Evolutionary conservation across 2,797 vertebrate species (phyloP).

Genomic region (Denticeps clupeoides): DNA sequence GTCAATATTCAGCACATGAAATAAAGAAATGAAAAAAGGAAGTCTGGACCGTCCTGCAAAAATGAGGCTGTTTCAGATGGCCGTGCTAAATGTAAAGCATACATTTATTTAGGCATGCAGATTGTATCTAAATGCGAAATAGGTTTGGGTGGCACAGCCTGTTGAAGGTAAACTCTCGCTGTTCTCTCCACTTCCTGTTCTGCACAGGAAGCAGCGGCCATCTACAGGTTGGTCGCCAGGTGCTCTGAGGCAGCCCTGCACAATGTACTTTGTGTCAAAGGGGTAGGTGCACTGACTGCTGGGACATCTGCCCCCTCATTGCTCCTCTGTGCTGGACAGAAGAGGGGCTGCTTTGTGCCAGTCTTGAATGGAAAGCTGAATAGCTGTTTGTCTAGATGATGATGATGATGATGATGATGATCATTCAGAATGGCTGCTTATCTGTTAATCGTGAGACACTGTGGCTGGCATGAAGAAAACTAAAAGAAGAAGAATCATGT

Average conservation of each 20-base stretch:
- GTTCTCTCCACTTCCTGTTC: neutral
- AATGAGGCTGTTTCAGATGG: neutral
- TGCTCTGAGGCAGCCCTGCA: slow-evolving; percentile 15
- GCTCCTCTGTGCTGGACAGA: slow-evolving; percentile 45
- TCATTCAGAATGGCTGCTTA: too few species aligned
- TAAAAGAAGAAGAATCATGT: neutral
- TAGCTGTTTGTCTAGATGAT: too few species aligned
- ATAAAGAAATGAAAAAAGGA: slow-evolving; percentile 1
- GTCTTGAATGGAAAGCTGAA: neutral
- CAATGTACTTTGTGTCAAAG: slow-evolving; percentile 5
- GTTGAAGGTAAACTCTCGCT: too few species aligned
- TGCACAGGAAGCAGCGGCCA: slow-evolving; percentile 28
- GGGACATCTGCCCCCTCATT: neutral
- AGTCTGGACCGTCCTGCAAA: neutral
- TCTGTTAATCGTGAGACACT: too few species aligned
- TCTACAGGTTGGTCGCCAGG: slow-evolving; percentile 19
- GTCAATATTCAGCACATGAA: too few species aligned
- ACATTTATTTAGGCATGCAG: neutral
- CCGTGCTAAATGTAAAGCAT: neutral
- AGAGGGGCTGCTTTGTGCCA: slow-evolving; percentile 24
- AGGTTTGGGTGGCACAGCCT: neutral
- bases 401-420: too few species aligned
- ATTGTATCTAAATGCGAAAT: neutral
- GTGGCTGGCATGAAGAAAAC: neutral
- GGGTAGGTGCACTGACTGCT: neutral